These are phyloP conservation scores for Bicyclus anynana DNA, from an alignment of 1,140 invertebrate genomes.

Conservation along the genomic window DNA sequence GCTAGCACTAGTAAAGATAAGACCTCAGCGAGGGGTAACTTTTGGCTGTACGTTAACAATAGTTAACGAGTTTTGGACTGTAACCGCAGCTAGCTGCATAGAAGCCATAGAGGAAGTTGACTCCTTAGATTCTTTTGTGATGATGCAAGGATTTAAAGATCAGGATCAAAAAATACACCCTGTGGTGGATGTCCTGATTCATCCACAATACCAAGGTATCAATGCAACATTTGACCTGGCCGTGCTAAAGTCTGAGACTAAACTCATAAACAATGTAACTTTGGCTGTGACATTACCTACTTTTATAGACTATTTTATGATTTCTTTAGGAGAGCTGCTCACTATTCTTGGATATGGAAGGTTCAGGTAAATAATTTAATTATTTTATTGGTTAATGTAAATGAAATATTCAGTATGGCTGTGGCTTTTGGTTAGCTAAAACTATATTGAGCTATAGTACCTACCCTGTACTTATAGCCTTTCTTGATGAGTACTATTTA, in stretches of 20 bases:
- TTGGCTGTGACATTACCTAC: conserved; percentile 24
- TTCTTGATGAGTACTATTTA: too few relatives aligned
- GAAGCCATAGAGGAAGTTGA: conserved; percentile 54
- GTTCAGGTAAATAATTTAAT: conserved; percentile 37
- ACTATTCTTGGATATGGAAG: conserved; percentile 45
- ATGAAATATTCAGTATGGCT: too few relatives aligned
- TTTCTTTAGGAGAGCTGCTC: conserved; percentile 45
- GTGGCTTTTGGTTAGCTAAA: too few relatives aligned
- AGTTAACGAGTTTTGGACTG: conserved; percentile 44
- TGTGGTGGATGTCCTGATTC: conserved; percentile 43
- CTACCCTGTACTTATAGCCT: too few relatives aligned
- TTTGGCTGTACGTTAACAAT: conserved; percentile 55
- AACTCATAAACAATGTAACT: conserved; percentile 8
- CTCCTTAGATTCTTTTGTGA: conserved; percentile 49
- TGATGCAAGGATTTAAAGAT: conserved; percentile 40
- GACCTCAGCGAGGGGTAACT: conserved; percentile 30
- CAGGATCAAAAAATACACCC: conserved; percentile 17
- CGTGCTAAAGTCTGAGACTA: conserved; percentile 37
- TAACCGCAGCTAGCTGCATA: conserved; percentile 62
- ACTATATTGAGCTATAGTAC: too few relatives aligned
- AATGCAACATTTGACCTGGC: conserved; percentile 45
- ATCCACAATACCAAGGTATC: conserved; percentile 47
- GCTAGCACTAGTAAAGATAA: conserved; percentile 50
- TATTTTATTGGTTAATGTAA: neutral
- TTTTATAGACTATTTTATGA: conserved; percentile 40